Percentiles rank a stretch among this genome's conserved stretches.
Conservation (phyloP, 64 coral and sea anemone genomes). For the Trachythela sp. region DNA sequence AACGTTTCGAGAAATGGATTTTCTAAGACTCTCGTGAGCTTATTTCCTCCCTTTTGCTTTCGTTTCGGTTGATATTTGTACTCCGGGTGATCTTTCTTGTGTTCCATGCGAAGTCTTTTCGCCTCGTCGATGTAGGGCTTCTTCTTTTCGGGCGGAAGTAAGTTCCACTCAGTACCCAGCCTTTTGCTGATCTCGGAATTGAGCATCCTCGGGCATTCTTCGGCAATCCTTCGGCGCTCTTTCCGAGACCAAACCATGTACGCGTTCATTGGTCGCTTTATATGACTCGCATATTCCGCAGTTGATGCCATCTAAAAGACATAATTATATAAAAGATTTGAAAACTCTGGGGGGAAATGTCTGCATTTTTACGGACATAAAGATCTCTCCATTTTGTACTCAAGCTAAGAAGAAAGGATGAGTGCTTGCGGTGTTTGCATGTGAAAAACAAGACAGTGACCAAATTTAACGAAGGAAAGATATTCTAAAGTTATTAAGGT, state of each 20-base stretch:
- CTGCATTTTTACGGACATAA: no score
- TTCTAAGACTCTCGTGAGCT: not conserved
- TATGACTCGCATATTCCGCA: constrained; percentile 40
- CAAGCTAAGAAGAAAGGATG: no score
- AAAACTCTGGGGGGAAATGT: no score
- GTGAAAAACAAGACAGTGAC: no score
- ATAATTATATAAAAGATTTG: no score
- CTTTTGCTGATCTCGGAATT: constrained; percentile 99
- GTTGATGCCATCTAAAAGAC: not conserved
- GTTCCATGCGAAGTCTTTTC: constrained; percentile 70
- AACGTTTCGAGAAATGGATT: not conserved
- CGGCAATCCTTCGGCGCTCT: constrained; percentile 83
- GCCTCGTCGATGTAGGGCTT: constrained; percentile 92
- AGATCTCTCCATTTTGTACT: no score
- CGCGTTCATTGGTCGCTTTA: constrained; percentile 97
- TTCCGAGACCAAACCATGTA: constrained; percentile 99
- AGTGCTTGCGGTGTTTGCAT: no score
- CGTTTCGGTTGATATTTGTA: constrained; percentile 97
- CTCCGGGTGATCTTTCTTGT: constrained; percentile 92
- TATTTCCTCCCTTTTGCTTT: constrained; percentile 49
- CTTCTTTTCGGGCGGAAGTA: constrained; percentile 74
- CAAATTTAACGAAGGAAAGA: no score
- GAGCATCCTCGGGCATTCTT: constrained; percentile 95
- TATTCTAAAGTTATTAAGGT: no score
- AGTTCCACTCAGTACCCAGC: constrained; percentile 91